Percentiles rank a stretch among this genome's conserved stretches.
Conservation (phyloP, 2,888 invertebrate genomes). For the Meghimatium bilineatum region DNA sequence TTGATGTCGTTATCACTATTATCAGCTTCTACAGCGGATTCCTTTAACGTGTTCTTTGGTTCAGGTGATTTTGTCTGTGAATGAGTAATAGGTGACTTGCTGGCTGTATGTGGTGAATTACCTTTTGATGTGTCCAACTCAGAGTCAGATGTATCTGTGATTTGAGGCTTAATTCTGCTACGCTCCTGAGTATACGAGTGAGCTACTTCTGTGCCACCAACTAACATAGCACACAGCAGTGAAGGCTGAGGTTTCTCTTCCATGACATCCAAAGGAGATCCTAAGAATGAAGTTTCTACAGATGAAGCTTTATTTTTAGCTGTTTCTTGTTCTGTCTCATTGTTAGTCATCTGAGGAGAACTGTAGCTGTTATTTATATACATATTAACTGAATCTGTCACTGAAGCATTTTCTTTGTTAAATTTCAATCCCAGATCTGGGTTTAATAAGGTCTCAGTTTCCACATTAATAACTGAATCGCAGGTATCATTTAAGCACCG, state of each 20-base stretch:
- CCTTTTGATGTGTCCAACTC: conserved; percentile 4
- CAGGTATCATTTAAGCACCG: background rate
- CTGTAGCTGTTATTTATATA: background rate
- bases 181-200: conserved; percentile 46
- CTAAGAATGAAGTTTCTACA: background rate
- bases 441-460: background rate
- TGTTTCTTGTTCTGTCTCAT: background rate
- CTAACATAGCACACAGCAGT: conserved; percentile 52
- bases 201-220: conserved; percentile 52
- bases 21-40: background rate
- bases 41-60: background rate
- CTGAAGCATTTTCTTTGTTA: background rate
- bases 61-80: background rate
- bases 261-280: background rate
- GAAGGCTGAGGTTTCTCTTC: conserved; percentile 42
- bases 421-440: background rate
- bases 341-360: background rate
- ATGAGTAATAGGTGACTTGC: background rate
- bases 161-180: conserved; percentile 28
- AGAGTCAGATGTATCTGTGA: conserved; percentile 25
- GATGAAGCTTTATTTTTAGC: background rate
- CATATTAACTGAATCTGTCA: background rate
- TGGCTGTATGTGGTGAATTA: background rate
- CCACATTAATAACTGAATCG: conserved; percentile 2
- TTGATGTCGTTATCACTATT: background rate